Evolutionary conservation across 2,113 vertebrate species (phyloP), one percentile per base, ranked within the genome.

Genomic region (Carettochelys insculpta): DNA sequence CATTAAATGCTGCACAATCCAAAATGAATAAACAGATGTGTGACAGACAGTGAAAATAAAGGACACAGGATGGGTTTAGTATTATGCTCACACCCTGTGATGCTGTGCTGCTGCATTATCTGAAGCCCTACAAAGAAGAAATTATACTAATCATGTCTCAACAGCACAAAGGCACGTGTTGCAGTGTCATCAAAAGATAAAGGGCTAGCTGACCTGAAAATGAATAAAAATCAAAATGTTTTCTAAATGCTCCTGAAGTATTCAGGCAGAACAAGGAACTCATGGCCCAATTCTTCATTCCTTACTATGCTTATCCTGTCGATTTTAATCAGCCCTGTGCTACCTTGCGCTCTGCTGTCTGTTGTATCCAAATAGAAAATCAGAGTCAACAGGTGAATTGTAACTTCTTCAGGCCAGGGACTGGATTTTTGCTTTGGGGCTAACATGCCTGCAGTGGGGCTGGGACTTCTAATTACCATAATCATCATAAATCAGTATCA

Each of bases 261-360:
- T 76, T 22, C 5, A 79, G 90, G 34, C 0, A 83, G 1, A 9
- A 76, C 17, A 11, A 38, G 61, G 48, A 71, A 71, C 2, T 34
- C 54, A 38, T 20, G 22, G 53, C 14, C 25, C 41, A 83, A 50
- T 12, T 48, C 9, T 25, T 47, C 65, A 0, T 0, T 75, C 8
- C 76, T 2, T 41, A 0, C 31, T 29, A 65, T 81, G 65, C 0
- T 5, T 68, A 1, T 19, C 5, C 12, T 3, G 8, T 11, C 31
- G n/a, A 3, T n/a, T 9, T 0, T 81, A 51, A 52, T 12, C 61
- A 7, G 7, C 25, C 29, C 22, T 0, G 7, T 13, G 1, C n/a
- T 4, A 31, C 38, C 79, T 43, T 5, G 48, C 22, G 38, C n/a
- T 38, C 71, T 65, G 85, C 79, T 53, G 41, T 2, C 11, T 38